Evolutionary conservation across 1,140 invertebrate genomes (phyloP), one percentile per base, ranked within the genome.

Genomic region (Drosophila navojoa): DNA sequence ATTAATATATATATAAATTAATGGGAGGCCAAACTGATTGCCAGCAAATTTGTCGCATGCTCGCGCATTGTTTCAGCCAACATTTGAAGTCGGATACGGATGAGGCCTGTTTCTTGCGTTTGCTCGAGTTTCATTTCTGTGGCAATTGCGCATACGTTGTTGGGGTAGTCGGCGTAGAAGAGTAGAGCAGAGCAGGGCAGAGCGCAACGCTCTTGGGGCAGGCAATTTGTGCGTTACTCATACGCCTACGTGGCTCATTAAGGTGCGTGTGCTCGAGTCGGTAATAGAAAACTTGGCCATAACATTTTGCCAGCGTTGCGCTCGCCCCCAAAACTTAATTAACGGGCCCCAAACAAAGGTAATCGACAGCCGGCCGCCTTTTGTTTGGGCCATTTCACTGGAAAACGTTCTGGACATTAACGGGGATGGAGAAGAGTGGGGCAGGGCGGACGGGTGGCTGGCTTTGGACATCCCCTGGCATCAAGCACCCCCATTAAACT

Each of bases 231-330:
- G 70, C 76, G 76, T 79, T 79, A 89, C 82, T 87, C 82, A 87
- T 87, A 87, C 84, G 84, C 79, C 84, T 87, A 87, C 82, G 82
- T 87, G 82, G 55, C 82, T 84, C 82, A 87, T 87, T 87, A 87
- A 61, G 66, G 49, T 60, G 77, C 70, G 79, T 86, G 82, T 63
- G 63, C 58, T 57, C 68, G 52, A 49, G 52, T 66, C 63, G 72
- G 79, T 87, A 87, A 87, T 87, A 87, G 82, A 87, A 87, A 87
- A 87, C 82, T 89, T 89, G 78, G 76, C 59, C 84, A 79, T 89
- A 89, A 86, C 82, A 86, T 86, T 86, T 81, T 64, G 71, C 61
- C 59, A 54, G 42, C 42, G 42, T 2, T 9, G 42, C 15, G 42
- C 42, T 45, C 42, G 57, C 57, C 55, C 81, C 80, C 66, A 49